phyloP scores from a whole-genome alignment of 2,888 invertebrate species.

The Cancer borealis region DNA sequence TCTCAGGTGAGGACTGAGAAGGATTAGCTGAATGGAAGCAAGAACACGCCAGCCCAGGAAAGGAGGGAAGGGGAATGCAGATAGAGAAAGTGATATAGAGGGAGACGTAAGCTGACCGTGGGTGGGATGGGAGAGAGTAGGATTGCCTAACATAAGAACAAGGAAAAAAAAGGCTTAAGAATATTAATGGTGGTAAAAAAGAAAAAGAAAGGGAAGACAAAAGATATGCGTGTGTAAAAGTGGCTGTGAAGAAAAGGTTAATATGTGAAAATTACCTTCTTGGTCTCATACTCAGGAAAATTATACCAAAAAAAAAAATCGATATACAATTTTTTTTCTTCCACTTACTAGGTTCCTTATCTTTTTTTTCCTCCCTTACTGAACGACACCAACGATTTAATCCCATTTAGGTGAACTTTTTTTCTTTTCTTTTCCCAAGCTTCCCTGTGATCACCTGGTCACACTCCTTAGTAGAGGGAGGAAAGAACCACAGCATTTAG shows the following conservation, averaged over 20 bases:
- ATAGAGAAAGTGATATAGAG: not conserved
- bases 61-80: not conserved
- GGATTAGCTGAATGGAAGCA: conserved; percentile 8
- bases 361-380: not conserved
- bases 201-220: not conserved
- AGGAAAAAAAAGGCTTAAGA: not conserved
- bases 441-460: not conserved
- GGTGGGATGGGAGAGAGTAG: not conserved
- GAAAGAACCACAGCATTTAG: not conserved
- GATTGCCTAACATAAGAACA: not conserved
- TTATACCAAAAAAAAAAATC: not conserved
- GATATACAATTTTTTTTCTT: not conserved
- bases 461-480: not conserved
- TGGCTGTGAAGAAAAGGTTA: not conserved
- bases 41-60: not conserved
- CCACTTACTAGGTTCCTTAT: not conserved
- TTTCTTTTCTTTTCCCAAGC: not conserved
- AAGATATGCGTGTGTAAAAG: conserved; percentile 4
- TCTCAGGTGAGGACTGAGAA: conserved; percentile 43
- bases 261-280: not conserved
- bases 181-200: not conserved
- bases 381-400: conserved; percentile 14
- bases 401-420: not conserved
- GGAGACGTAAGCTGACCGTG: not conserved
- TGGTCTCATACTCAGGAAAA: not conserved